These are phyloP conservation scores for Gorsachius goisagi DNA, from an alignment of 2,113 vertebrate genomes.

Conservation along the genomic window DNA sequence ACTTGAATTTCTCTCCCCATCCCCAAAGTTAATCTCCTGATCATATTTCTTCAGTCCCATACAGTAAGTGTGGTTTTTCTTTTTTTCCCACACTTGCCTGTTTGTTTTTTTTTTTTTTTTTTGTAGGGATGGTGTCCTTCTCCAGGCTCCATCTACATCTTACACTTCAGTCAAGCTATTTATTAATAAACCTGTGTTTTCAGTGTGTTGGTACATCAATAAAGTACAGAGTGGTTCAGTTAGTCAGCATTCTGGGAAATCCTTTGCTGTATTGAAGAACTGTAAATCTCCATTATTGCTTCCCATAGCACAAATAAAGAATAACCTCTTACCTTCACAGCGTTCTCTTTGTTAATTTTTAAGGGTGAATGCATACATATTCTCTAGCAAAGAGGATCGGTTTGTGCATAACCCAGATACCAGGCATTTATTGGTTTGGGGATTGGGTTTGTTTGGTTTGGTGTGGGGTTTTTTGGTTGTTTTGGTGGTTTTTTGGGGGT, in stretches of 20 bases:
- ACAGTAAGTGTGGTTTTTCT: neutral
- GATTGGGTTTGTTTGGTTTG: too few relatives aligned
- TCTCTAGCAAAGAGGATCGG: neutral
- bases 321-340: conserved; percentile 12
- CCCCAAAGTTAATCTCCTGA: conserved; percentile 49
- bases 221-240: conserved; percentile 63
- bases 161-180: conserved; percentile 49
- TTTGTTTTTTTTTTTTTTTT: neutral
- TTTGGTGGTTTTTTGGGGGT: too few relatives aligned
- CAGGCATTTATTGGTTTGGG: neutral
- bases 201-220: conserved; percentile 68
- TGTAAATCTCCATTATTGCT: conserved; percentile 83
- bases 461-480: too few relatives aligned
- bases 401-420: neutral
- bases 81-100: neutral
- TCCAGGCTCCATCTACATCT: conserved; percentile 1
- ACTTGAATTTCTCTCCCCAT: conserved; percentile 43
- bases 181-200: conserved; percentile 78
- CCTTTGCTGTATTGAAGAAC: conserved; percentile 75
- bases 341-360: conserved; percentile 56
- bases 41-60: conserved; percentile 36
- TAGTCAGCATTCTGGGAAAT: conserved; percentile 83
- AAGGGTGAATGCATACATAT: conserved; percentile 8
- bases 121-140: neutral
- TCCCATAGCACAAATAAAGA: conserved; percentile 76